phyloP scores from a whole-genome alignment of 2,888 invertebrate species.

The Malachius bipustulatus region DNA sequence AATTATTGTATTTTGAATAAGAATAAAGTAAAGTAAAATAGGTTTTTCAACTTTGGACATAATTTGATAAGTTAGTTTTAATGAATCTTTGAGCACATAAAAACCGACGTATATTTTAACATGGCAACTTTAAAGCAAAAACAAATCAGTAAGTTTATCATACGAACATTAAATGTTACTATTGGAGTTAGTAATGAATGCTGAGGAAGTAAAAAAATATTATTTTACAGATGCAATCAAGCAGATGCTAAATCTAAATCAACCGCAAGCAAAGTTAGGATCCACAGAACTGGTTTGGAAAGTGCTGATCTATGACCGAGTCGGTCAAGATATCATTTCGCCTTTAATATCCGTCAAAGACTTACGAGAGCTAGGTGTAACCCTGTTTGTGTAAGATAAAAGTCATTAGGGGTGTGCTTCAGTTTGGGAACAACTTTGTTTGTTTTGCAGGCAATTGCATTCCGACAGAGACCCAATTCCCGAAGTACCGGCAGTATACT shows the following conservation, averaged over 20 bases:
- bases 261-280: constrained; percentile 60
- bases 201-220: constrained; percentile 34
- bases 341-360: constrained; percentile 94
- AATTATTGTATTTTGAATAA: no score
- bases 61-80: no score
- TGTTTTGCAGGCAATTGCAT: constrained; percentile 59
- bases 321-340: constrained; percentile 97
- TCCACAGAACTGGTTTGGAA: constrained; percentile 91
- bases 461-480: constrained; percentile 87
- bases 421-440: background rate
- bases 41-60: no score
- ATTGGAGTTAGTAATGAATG: constrained; percentile 29
- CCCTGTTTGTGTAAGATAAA: constrained; percentile 81
- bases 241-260: constrained; percentile 92
- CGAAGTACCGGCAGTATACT: constrained; percentile 97
- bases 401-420: background rate
- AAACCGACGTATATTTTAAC: constrained; percentile 10
- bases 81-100: no score
- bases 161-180: constrained; percentile 20
- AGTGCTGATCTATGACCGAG: constrained; percentile 88
- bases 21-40: no score
- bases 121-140: constrained; percentile 60
- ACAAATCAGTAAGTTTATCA: constrained; percentile 50
- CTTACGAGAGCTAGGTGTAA: constrained; percentile 89
- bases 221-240: constrained; percentile 76